These are phyloP conservation scores for Aspidapion aeneum DNA, from an alignment of 2,888 invertebrate genomes.

Conservation along the genomic window DNA sequence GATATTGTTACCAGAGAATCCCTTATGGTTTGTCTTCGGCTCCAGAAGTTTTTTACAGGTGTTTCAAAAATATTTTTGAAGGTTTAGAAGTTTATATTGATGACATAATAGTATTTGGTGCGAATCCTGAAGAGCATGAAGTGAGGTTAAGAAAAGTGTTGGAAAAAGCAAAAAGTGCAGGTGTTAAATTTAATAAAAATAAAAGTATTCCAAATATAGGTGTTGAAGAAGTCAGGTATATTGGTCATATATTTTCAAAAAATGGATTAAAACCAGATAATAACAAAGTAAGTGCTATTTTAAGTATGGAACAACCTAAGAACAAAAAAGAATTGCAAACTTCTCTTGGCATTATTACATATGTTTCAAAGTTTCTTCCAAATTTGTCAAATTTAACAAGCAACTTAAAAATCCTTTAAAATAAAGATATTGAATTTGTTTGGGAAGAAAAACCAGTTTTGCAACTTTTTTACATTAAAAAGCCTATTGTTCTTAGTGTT, in stretches of 20 bases:
- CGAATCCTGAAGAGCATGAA: slow-evolving; percentile 21
- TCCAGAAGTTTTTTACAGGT: slow-evolving; percentile 18
- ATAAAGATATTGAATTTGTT: not conserved
- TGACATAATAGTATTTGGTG: slow-evolving; percentile 24
- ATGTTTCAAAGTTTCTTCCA: not conserved
- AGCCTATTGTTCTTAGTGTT: not conserved
- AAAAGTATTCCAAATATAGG: slow-evolving; percentile 21
- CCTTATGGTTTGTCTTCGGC: slow-evolving; percentile 15
- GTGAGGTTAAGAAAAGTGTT: slow-evolving; percentile 23
- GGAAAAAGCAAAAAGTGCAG: slow-evolving; percentile 16
- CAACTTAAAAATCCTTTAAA: not conserved
- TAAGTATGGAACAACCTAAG: too few species aligned
- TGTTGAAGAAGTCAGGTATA: slow-evolving; percentile 25
- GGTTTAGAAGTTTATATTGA: slow-evolving; percentile 25
- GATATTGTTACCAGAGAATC: slow-evolving; percentile 18
- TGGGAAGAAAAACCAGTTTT: not conserved
- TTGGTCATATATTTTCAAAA: slow-evolving; percentile 28
- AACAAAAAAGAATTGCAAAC: too few species aligned
- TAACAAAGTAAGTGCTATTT: too few species aligned
- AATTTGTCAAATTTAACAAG: not conserved
- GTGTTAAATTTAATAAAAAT: slow-evolving; percentile 27
- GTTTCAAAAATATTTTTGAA: slow-evolving; percentile 3
- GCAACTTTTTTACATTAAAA: not conserved
- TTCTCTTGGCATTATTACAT: slow-evolving; percentile 27
- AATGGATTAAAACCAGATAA: slow-evolving; percentile 25